A percentile compares a stretch with the other conserved stretches of the same genome.
Conservation (phyloP, 2,797 vertebrate species). For the Potorous gilbertii region DNA sequence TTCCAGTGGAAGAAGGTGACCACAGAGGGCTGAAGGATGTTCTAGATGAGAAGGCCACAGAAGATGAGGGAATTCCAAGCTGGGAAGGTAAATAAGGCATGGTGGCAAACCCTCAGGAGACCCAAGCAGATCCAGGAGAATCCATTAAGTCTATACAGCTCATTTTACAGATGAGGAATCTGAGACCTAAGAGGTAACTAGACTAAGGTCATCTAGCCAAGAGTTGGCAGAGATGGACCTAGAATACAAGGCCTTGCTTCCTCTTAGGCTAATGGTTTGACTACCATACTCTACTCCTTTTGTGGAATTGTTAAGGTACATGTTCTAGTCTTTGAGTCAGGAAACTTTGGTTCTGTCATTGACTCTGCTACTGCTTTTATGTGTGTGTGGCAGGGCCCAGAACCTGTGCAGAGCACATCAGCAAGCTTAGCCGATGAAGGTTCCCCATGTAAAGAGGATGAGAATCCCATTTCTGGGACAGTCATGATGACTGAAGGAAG, state of each 20-base stretch:
- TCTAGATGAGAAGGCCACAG: neutral
- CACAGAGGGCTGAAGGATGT: neutral
- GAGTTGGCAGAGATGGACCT: neutral
- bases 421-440: too few relatives aligned
- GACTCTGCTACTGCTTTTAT: neutral
- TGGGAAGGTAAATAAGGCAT: neutral
- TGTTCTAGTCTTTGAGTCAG: neutral
- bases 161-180: neutral
- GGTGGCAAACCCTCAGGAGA: neutral
- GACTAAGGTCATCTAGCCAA: neutral
- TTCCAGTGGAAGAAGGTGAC: neutral
- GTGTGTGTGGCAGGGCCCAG: too few relatives aligned
- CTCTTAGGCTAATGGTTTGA: neutral
- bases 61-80: neutral
- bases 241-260: neutral
- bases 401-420: too few relatives aligned
- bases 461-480: too few relatives aligned
- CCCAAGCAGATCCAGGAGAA: too few relatives aligned
- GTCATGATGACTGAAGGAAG: too few relatives aligned
- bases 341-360: neutral
- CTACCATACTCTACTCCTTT: neutral
- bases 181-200: neutral
- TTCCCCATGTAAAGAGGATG: too few relatives aligned
- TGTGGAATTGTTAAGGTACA: neutral
- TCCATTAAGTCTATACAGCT: neutral